Evolutionary conservation across 2,797 vertebrate species (phyloP).

Genomic region (Falco rusticolus): DNA sequence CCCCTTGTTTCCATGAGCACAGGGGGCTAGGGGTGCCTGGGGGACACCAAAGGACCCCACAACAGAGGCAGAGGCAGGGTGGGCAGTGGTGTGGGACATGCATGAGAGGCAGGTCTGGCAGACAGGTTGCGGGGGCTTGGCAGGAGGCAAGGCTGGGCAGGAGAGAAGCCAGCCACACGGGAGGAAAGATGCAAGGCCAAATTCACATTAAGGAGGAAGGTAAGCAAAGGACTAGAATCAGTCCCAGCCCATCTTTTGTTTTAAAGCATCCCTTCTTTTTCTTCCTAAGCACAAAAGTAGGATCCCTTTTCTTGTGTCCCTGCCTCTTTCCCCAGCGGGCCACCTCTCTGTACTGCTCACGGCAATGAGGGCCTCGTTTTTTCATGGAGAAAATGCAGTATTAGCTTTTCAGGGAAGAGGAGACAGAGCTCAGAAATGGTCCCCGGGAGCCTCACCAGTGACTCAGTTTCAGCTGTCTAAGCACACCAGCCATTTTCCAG

Average conservation of each 20-base stretch:
- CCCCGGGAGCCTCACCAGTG: slow-evolving; percentile 23
- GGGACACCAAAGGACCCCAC: no score
- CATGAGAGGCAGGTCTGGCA: not conserved
- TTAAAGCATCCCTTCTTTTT: not conserved
- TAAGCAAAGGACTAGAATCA: not conserved
- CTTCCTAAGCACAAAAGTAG: not conserved
- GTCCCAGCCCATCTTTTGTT: not conserved
- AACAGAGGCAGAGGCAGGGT: not conserved
- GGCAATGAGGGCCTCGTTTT: not conserved
- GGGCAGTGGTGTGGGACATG: not conserved
- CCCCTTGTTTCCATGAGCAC: not conserved
- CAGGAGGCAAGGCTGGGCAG: not conserved
- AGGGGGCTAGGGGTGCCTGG: not conserved
- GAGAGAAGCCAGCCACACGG: not conserved
- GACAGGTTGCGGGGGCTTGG: not conserved
- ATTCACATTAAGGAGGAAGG: not conserved
- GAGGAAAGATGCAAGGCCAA: not conserved
- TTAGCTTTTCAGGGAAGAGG: not conserved
- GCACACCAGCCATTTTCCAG: not conserved
- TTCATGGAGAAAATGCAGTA: not conserved
- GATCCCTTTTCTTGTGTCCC: not conserved
- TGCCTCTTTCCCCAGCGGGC: not conserved
- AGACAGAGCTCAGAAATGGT: not conserved
- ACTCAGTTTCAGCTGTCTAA: slow-evolving; percentile 9
- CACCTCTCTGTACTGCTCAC: not conserved